Evolutionary conservation across 2,113 vertebrate species (phyloP), one percentile per base, ranked within the genome.

Genomic region (Rhombomys opimus): DNA sequence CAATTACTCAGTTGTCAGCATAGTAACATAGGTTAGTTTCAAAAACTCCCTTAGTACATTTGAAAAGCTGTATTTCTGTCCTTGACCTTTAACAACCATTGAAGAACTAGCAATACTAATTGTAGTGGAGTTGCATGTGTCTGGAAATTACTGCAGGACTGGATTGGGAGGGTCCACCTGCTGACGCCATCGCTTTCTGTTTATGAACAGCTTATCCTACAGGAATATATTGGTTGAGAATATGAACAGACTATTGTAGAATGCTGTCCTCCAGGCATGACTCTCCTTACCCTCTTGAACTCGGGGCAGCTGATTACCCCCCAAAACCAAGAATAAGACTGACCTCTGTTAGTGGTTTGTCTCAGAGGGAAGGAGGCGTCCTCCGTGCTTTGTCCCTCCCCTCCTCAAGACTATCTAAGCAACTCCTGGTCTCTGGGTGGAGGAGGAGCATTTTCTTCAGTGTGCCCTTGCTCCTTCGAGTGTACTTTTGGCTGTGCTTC

Each of bases 31-130:
- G 7, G 46, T 67, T 94, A 89, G 25, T 76, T 80, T 82, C 41
- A 73, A 73, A 94, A 61, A 91, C 73, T 46, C 84, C 32, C 32
- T 89, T 59, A 18, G 7, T 78, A 27, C 13, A 9, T 84, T 89
- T 94, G 68, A 90, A 93, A 78, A 57, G 63, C 25, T 41, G 0
- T 93, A 61, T 75, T 93, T 91, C 41, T 54, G 65, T 7, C 41
- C 88, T 95, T 95, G 59, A 72, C 76, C 63, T 92, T 93, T 75
- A 68, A 63, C 30, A 84, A 41, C 85, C 81, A 78, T 77, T 86
- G 73, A 68, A 77, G 59, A 95, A 80, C 54, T 59, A 78, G 82
- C 4, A 59, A 25, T 27, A 61, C 59, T 52, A 65, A 77, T 30
- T 10, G 3, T 7, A 11, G 61, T 20, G 27, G 68, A 41, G 76